Percentiles rank a stretch among this genome's conserved stretches.
These are phyloP conservation scores for Nasua narica DNA, from an alignment of 2,797 vertebrate species.

Conservation along the genomic window DNA sequence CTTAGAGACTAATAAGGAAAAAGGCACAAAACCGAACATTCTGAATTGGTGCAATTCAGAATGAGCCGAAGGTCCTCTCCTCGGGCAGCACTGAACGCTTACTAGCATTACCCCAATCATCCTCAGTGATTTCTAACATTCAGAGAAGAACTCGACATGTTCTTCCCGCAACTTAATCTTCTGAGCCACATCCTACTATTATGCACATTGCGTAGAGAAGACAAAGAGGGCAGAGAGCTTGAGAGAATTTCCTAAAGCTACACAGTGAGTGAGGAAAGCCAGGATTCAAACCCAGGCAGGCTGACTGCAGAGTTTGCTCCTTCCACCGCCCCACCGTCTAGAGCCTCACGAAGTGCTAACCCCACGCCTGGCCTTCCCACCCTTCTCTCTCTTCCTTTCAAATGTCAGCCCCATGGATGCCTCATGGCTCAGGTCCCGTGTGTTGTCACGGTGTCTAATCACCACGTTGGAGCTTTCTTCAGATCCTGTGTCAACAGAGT, in stretches of 20 bases:
- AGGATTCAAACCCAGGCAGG: not conserved
- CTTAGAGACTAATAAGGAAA: not conserved
- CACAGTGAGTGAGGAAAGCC: not conserved
- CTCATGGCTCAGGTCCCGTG: not conserved
- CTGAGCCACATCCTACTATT: not conserved
- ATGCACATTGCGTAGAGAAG: not conserved
- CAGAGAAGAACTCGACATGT: not conserved
- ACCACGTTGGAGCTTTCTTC: not conserved
- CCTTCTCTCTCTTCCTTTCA: not conserved
- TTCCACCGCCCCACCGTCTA: not conserved
- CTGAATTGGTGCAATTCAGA: not conserved
- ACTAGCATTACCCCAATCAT: not conserved
- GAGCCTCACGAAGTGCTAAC: not conserved
- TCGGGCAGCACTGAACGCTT: not conserved
- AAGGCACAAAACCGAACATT: not conserved
- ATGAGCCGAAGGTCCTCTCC: not conserved
- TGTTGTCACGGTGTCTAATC: not conserved
- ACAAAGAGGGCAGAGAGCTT: not conserved
- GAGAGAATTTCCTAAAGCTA: not conserved
- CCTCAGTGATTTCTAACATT: not conserved
- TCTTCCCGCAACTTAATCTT: not conserved
- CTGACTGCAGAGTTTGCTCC: not conserved
- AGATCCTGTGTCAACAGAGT: not conserved
- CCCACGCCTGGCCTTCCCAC: accelerated
- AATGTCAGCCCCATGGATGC: not conserved